Conservation (phyloP, 1,140 invertebrate species). For the Achatina immaculata region DNA sequence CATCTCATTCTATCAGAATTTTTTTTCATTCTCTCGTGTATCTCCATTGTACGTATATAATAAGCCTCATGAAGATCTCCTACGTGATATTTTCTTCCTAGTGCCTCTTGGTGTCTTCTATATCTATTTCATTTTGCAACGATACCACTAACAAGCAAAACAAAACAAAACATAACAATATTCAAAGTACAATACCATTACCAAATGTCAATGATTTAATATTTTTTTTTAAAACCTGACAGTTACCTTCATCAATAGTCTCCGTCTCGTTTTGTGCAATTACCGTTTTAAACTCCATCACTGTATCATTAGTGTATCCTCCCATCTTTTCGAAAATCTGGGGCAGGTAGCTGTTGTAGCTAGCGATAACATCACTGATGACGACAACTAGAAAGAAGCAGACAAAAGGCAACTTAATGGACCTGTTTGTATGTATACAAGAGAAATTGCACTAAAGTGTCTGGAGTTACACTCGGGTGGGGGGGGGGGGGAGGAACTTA, state of each 20-base stretch:
- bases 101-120: neutral
- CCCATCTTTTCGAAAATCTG: constrained; percentile 21
- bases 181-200: neutral
- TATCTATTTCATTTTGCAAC: neutral
- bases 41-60: neutral
- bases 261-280: constrained; percentile 27
- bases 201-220: neutral
- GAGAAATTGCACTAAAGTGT: too few species aligned
- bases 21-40: too few species aligned
- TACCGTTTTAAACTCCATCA: constrained; percentile 24
- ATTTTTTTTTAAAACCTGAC: neutral
- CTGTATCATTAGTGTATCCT: neutral
- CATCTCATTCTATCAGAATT: too few species aligned
- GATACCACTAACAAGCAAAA: neutral
- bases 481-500: too few species aligned
- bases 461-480: too few species aligned
- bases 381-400: too few species aligned
- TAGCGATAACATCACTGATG: constrained; percentile 8
- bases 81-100: neutral
- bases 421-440: too few species aligned
- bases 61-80: neutral
- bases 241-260: constrained; percentile 11
- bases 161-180: neutral
- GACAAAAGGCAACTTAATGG: too few species aligned
- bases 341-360: constrained; percentile 19